A percentile compares a stretch with the other conserved stretches of the same genome.
These are phyloP conservation scores for Strigamia transsilvanica DNA, from an alignment of 2,888 invertebrate genomes.

Conservation along the genomic window DNA sequence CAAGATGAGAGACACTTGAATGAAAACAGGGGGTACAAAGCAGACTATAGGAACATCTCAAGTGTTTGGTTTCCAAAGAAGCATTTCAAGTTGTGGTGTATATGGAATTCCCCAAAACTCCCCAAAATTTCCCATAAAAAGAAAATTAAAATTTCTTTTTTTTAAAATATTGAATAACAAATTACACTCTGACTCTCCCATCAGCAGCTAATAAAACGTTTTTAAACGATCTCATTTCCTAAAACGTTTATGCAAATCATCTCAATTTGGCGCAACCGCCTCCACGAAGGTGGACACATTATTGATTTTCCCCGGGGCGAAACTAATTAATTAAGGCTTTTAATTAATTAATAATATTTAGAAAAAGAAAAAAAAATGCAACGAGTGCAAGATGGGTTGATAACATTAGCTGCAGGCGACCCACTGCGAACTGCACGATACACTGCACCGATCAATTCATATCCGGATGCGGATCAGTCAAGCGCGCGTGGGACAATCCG, in stretches of 20 bases:
- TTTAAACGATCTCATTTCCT: not conserved
- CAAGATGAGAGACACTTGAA: not conserved
- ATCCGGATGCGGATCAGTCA: not conserved
- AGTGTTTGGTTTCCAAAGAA: not conserved
- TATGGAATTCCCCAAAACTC: not conserved
- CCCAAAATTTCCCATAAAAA: too few relatives aligned
- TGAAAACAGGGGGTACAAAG: not conserved
- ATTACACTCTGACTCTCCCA: not conserved
- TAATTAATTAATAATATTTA: not conserved
- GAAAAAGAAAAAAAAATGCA: not conserved
- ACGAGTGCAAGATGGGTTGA: not conserved
- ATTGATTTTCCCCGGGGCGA: conserved; percentile 1
- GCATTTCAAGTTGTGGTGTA: not conserved
- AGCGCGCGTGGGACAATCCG: too few relatives aligned
- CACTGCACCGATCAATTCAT: not conserved
- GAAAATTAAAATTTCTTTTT: not conserved
- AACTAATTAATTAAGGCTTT: conserved; percentile 6
- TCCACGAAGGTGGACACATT: not conserved
- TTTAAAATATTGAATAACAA: not conserved
- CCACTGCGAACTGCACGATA: not conserved
- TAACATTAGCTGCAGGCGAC: conserved; percentile 9
- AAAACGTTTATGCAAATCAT: conserved; percentile 13
- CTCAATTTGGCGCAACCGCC: conserved; percentile 7
- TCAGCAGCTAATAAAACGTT: conserved; percentile 3
- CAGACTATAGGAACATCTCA: not conserved